Evolutionary conservation across 2,888 invertebrate genomes (phyloP).

Genomic region (Oxycera nigricornis): DNA sequence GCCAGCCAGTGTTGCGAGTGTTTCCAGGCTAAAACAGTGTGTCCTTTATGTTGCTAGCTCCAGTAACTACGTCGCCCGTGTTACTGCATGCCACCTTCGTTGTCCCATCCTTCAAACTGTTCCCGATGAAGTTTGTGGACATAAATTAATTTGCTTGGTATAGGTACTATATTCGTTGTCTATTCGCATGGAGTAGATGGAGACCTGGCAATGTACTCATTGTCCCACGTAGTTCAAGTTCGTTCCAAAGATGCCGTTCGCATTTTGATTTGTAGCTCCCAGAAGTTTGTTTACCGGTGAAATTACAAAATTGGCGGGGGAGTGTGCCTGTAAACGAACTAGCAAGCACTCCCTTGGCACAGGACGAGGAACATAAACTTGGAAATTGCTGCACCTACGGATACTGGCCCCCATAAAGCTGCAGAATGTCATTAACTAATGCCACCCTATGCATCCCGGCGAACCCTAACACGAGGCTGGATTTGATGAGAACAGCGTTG

Average conservation of each 20-base stretch:
- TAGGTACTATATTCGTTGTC: constrained; percentile 16
- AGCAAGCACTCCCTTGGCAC: not conserved
- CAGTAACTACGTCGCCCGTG: not conserved
- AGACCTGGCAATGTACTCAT: not conserved
- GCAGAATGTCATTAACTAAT: constrained; percentile 37
- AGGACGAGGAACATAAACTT: not conserved
- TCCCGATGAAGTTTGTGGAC: constrained; percentile 45
- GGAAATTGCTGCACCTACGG: not conserved
- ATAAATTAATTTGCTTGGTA: constrained; percentile 45
- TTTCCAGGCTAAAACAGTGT: not conserved
- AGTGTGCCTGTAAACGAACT: not conserved
- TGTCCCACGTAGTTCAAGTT: not conserved
- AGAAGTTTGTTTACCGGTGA: constrained; percentile 40
- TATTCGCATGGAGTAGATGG: not conserved
- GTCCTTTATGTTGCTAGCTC: constrained; percentile 37
- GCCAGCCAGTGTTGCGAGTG: not conserved
- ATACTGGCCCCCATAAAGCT: not conserved
- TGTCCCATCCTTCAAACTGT: constrained; percentile 43
- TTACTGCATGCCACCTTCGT: not conserved
- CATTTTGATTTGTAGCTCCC: constrained; percentile 46
- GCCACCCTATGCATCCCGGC: not conserved
- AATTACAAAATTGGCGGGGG: constrained; percentile 24
- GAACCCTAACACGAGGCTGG: not conserved
- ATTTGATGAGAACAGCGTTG: not conserved
- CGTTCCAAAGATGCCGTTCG: constrained; percentile 32